A percentile compares a stretch with the other conserved stretches of the same genome.
phyloP scores from a whole-genome alignment of 2,113 vertebrate genomes.

The Cricetomys ansorgei region DNA sequence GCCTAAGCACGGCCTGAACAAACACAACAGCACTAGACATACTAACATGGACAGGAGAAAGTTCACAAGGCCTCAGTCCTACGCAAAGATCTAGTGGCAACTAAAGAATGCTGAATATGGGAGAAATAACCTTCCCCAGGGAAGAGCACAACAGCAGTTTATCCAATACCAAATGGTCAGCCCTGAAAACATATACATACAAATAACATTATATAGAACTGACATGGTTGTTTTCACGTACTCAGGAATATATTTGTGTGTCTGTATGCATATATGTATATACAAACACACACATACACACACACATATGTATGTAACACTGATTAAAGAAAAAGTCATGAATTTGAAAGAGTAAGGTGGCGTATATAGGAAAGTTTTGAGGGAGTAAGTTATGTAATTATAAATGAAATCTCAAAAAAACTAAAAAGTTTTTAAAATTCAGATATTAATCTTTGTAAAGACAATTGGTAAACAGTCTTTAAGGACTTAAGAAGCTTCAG shows the following conservation, averaged over 20 bases:
- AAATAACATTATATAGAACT: background rate
- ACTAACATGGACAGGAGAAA: background rate
- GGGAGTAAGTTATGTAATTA: background rate
- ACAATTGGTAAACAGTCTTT: background rate
- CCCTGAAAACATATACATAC: background rate
- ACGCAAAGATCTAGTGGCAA: background rate
- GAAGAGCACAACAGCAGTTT: background rate
- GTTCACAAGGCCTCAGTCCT: background rate
- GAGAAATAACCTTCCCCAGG: background rate
- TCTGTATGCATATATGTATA: background rate
- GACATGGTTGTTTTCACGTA: background rate
- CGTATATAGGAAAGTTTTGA: background rate
- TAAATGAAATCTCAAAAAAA: background rate
- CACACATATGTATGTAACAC: background rate
- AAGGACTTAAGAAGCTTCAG: background rate
- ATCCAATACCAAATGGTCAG: background rate
- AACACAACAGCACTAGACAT: background rate
- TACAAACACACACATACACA: background rate
- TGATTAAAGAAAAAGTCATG: background rate
- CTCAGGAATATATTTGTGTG: background rate
- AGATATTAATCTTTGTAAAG: background rate
- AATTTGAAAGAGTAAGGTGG: background rate
- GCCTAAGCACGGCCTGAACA: background rate
- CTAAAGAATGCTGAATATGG: background rate
- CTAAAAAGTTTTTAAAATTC: background rate